A percentile compares a stretch with the other conserved stretches of the same genome.
These are phyloP conservation scores for Ammodytes marinus DNA, from an alignment of 2,113 vertebrate genomes.

Conservation along the genomic window DNA sequence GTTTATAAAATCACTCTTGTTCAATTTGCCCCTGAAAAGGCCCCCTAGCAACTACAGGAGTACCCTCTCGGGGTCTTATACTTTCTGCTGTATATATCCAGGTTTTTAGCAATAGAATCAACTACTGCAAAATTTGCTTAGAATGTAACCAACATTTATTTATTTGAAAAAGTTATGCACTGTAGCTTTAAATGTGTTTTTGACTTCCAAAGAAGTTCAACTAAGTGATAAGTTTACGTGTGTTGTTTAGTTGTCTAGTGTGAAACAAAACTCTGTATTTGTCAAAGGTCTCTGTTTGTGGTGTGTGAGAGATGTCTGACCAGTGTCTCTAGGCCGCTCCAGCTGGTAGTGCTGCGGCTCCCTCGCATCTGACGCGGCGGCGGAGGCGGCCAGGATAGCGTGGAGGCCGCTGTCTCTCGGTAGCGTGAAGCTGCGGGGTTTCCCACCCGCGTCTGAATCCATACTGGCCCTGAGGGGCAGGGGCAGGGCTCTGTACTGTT, in stretches of 20 bases:
- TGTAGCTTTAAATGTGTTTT: not conserved
- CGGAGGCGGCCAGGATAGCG: conserved; percentile 90
- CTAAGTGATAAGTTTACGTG: not conserved
- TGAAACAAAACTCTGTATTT: not conserved
- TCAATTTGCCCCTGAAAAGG: not conserved
- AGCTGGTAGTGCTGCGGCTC: conserved; percentile 87
- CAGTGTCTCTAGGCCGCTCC: conserved; percentile 83
- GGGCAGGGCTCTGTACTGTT: conserved; percentile 92
- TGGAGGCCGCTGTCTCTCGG: conserved; percentile 96
- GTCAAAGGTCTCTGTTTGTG: not conserved
- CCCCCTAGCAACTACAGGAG: not conserved
- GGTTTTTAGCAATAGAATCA: too few species aligned
- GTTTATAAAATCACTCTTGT: not conserved
- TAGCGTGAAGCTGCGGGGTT: conserved; percentile 96
- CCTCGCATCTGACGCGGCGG: conserved; percentile 85
- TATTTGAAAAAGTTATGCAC: too few species aligned
- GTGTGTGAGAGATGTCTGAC: conserved; percentile 62
- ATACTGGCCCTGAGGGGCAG: conserved; percentile 74
- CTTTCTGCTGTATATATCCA: not conserved
- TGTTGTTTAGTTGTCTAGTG: not conserved
- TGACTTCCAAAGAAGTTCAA: not conserved
- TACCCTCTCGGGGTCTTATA: not conserved
- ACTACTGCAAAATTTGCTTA: too few species aligned
- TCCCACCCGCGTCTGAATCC: conserved; percentile 79
- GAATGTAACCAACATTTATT: too few species aligned